Percentiles rank a stretch among this genome's conserved stretches.
These are phyloP conservation scores for Drosophila helvetica DNA, from an alignment of 2,888 invertebrate species.

Conservation along the genomic window DNA sequence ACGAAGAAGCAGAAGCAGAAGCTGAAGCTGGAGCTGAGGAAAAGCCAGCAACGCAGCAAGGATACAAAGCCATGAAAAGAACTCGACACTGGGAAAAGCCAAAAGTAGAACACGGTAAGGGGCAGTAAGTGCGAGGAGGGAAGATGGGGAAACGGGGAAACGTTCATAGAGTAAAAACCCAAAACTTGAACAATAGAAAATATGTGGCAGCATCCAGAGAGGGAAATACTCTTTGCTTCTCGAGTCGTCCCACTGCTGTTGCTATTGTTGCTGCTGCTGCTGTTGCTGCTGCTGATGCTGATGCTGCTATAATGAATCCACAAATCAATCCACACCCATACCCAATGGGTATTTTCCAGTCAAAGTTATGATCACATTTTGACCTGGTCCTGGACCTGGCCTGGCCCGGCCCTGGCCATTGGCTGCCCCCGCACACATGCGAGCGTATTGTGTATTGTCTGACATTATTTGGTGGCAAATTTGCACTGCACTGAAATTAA, in stretches of 20 bases:
- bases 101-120: constrained; percentile 65
- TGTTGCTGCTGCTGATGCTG: constrained; percentile 8
- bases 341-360: constrained; percentile 4
- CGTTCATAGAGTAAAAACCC: constrained; percentile 29
- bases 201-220: constrained; percentile 56
- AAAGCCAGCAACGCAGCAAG: constrained; percentile 39
- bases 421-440: constrained; percentile 27
- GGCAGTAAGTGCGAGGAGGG: constrained; percentile 17
- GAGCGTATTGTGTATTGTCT: constrained; percentile 10
- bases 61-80: constrained; percentile 57
- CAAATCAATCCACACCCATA: constrained; percentile 31
- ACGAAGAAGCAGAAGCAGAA: constrained; percentile 4
- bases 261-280: neutral
- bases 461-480: constrained; percentile 62
- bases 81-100: constrained; percentile 66
- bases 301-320: constrained; percentile 27
- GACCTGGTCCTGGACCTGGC: constrained; percentile 28
- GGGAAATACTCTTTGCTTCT: constrained; percentile 13
- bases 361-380: constrained; percentile 47
- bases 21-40: constrained; percentile 18
- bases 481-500: constrained; percentile 69
- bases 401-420: too few species aligned
- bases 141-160: constrained; percentile 2
- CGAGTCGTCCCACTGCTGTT: neutral
- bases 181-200: constrained; percentile 74